Evolutionary conservation across 1,140 invertebrate species (phyloP).

Genomic region (Drosophila funebris): DNA sequence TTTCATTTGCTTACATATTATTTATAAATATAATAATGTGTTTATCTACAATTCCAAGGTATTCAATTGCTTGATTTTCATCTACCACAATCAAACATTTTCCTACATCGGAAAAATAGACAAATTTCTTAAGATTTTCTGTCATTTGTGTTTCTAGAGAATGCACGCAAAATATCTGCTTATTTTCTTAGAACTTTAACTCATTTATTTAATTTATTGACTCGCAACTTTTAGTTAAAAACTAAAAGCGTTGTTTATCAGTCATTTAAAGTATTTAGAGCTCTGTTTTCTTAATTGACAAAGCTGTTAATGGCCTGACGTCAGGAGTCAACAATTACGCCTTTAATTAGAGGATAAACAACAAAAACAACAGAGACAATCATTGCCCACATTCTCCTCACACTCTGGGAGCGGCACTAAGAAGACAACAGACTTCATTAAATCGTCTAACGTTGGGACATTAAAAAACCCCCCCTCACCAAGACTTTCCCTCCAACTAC

Average conservation of each 20-base stretch:
- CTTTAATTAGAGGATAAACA: constrained; percentile 69
- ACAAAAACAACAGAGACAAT: constrained; percentile 40
- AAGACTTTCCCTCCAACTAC: background rate
- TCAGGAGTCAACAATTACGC: constrained; percentile 67
- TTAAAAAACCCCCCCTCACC: constrained; percentile 33
- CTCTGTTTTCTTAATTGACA: constrained; percentile 12
- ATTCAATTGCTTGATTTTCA: no score
- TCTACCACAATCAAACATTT: no score
- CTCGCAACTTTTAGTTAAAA: constrained; percentile 3
- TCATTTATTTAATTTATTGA: background rate
- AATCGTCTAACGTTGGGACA: constrained; percentile 46
- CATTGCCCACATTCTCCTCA: constrained; percentile 5
- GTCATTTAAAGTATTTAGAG: background rate
- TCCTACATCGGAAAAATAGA: no score
- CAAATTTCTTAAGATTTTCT: no score
- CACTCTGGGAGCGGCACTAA: constrained; percentile 2
- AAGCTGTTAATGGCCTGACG: constrained; percentile 58
- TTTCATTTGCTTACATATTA: no score
- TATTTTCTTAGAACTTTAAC: background rate
- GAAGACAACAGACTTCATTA: constrained; percentile 73
- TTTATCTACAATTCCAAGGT: no score
- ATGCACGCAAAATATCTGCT: no score
- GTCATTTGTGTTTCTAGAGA: no score
- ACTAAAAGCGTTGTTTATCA: constrained; percentile 2
- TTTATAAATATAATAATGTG: no score